Evolutionary conservation across 2,888 invertebrate species (phyloP), one percentile per base, ranked within the genome.

Genomic region (Germaria angustata): DNA sequence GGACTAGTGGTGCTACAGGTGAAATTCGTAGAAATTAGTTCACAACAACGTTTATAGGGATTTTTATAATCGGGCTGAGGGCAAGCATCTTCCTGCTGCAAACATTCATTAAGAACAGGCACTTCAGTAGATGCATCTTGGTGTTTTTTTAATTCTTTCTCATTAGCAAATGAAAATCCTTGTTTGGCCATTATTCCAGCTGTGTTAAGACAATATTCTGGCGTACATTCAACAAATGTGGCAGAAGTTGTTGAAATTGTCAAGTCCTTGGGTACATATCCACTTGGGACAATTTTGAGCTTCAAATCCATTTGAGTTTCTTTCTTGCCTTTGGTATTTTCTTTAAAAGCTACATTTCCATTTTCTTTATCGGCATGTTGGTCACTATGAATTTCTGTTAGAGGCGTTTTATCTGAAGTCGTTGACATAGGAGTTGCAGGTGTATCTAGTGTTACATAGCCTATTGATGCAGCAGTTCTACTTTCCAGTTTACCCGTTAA

Each of bases 371-470:
- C 85, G 11, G 77, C 80, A 32, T 61, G 69, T 7, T 36, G 41
- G 1, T 78, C 75, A 63, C 51, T 81, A 15, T 66, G 34, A 9
- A 11, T 65, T 32, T 65, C 61, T 8, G 71, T 71, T 28, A 73
- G 61, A 7, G 69, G 51, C 0, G 80, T 82, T 53, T 85, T 84
- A 49, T 84, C 84, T 2, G 88, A 88, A 28, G 86, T 86, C 8
- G 87, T 88, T 3, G 89, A 89, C 88, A 88, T 88, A 0, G 88
- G 88, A 1, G 87, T 88, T 0, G 78, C 28, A 32, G 84, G 85
- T 3, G 81, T 72, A 80, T 87, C 86, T 0, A 57, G 86, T 85
- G 20, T 87, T 86, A 53, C 85, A n/a, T 11, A n/a, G 5, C 1
- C 13, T 2, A 86, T 87, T 15, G 87, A 85, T 0, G 87, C 86